Evolutionary conservation across 2,797 vertebrate genomes (phyloP).

Genomic region (Lutjanus campechanus): DNA sequence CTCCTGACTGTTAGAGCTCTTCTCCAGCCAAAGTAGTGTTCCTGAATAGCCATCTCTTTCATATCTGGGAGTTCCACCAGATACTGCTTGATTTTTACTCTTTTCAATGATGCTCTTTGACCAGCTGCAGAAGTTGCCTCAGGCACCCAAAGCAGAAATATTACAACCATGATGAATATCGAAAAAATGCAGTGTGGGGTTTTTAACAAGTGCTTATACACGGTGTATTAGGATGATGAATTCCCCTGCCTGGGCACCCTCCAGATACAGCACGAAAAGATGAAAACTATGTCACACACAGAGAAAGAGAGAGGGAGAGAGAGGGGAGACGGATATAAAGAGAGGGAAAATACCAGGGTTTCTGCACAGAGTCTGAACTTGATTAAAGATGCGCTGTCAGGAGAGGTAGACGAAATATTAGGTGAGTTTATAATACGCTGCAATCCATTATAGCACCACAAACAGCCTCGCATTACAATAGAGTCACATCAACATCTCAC

Average conservation of each 20-base stretch:
- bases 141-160: conserved; percentile 69
- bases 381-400: conserved; percentile 52
- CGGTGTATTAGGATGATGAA: conserved; percentile 77
- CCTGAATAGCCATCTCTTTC: conserved; percentile 48
- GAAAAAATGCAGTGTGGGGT: conserved; percentile 70
- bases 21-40: conserved; percentile 34
- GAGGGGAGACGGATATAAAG: conserved; percentile 21
- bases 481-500: neutral
- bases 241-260: conserved; percentile 66
- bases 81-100: conserved; percentile 65
- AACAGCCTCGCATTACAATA: conserved; percentile 1
- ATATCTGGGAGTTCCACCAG: conserved; percentile 57
- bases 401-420: conserved; percentile 29
- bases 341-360: conserved; percentile 28
- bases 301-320: conserved; percentile 9
- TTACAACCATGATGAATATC: conserved; percentile 77
- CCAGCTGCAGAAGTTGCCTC: conserved; percentile 61
- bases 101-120: conserved; percentile 72
- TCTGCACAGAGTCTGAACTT: conserved; percentile 30
- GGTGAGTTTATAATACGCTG: conserved; percentile 16
- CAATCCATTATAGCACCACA: conserved; percentile 6
- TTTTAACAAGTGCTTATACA: conserved; percentile 80
- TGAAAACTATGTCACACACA: conserved; percentile 57
- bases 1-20: conserved; percentile 7
- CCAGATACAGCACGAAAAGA: conserved; percentile 66